Conservation (phyloP, 1,140 invertebrate species). For the Zaprionus ornatus region DNA sequence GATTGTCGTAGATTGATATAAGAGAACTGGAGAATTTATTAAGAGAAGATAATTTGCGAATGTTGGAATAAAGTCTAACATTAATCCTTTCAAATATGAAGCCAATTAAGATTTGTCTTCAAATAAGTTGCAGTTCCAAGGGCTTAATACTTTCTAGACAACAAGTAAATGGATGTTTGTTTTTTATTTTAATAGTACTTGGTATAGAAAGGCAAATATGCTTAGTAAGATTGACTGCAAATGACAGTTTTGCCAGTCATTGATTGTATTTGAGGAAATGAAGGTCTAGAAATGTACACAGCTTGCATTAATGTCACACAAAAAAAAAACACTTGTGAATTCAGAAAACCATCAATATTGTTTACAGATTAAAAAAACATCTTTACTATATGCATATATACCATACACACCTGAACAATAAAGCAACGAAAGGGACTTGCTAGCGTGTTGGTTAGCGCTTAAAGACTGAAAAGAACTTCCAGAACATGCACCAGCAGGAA, state of each 20-base stretch:
- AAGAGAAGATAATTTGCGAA: too few species aligned
- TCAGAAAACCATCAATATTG: neutral
- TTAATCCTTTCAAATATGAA: too few species aligned
- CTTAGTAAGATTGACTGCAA: constrained; percentile 9
- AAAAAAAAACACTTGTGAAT: neutral
- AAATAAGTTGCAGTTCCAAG: neutral
- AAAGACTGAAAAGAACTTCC: constrained; percentile 23
- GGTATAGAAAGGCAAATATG: constrained; percentile 11
- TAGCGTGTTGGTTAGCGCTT: constrained; percentile 1
- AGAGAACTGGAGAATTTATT: neutral
- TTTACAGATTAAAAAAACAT: neutral
- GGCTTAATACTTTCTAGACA: neutral
- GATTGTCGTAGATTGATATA: neutral
- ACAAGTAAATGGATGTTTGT: constrained; percentile 12
- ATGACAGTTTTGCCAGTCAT: constrained; percentile 21
- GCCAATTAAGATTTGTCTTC: neutral
- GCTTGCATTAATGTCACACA: neutral
- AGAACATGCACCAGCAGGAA: neutral
- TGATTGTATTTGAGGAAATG: constrained; percentile 1
- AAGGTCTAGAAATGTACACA: constrained; percentile 1
- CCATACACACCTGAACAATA: constrained; percentile 16
- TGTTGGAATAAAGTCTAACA: neutral
- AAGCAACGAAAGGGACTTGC: neutral
- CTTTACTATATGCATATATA: neutral
- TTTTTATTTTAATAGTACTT: constrained; percentile 26